phyloP scores from a whole-genome alignment of 2,888 invertebrate genomes.

The Eupithecia vulgata region DNA sequence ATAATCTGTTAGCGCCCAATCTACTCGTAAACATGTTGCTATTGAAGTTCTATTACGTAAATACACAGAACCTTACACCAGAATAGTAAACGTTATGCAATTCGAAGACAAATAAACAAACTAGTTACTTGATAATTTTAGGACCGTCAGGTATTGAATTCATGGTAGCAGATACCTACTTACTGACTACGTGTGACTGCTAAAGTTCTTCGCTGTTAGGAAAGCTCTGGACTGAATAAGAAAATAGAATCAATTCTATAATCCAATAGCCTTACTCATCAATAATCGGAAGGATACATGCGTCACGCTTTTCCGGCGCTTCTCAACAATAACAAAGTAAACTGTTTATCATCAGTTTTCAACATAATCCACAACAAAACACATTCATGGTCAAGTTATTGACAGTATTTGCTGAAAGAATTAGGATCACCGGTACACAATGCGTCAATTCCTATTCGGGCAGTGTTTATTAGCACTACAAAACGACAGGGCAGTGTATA shows the following conservation, averaged over 20 bases:
- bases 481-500: conserved; percentile 63
- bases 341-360: conserved; percentile 59
- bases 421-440: conserved; percentile 60
- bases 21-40: not conserved
- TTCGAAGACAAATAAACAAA: not conserved
- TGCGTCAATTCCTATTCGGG: conserved; percentile 75
- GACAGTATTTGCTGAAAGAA: conserved; percentile 66
- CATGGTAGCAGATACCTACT: too few relatives aligned
- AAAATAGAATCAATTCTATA: not conserved
- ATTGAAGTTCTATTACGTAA: not conserved
- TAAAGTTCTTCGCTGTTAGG: not conserved
- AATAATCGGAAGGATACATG: conserved; percentile 50
- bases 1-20: not conserved
- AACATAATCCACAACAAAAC: conserved; percentile 65
- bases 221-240: not conserved
- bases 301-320: conserved; percentile 44
- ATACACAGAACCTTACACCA: not conserved
- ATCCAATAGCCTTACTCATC: conserved; percentile 38
- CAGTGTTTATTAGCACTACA: conserved; percentile 68
- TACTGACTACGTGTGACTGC: too few relatives aligned
- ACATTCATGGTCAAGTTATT: conserved; percentile 78
- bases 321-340: conserved; percentile 51
- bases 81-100: not conserved
- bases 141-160: not conserved
- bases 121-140: not conserved